These are phyloP conservation scores for Rhabdomys pumilio DNA, from an alignment of 2,797 vertebrate genomes.

Conservation along the genomic window DNA sequence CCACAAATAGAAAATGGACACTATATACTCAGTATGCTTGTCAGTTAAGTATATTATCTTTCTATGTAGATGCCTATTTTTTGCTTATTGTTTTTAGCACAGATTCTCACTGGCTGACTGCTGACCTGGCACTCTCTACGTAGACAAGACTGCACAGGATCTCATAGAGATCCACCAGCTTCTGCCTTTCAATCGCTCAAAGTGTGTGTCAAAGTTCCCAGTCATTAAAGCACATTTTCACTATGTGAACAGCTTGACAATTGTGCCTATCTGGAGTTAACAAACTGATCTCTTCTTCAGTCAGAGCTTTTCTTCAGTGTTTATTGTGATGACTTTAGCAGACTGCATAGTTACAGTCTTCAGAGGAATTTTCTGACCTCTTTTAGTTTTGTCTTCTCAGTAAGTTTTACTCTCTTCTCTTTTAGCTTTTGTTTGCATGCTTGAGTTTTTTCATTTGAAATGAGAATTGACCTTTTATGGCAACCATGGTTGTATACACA, in stretches of 20 bases:
- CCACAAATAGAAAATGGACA: neutral
- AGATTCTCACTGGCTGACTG: neutral
- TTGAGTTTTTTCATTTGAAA: constrained; percentile 24
- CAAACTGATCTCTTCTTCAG: neutral
- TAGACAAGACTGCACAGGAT: neutral
- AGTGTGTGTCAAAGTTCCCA: neutral
- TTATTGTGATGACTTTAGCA: neutral
- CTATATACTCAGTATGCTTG: neutral
- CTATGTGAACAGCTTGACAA: neutral
- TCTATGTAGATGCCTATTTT: neutral
- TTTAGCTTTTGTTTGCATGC: neutral
- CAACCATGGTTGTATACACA: neutral
- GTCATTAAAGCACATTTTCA: neutral
- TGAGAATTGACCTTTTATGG: neutral
- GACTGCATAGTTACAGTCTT: neutral
- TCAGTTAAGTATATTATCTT: neutral
- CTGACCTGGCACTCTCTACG: neutral
- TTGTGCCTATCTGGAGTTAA: neutral
- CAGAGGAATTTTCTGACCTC: neutral
- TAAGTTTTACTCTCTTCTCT: neutral
- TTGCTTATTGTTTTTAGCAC: neutral
- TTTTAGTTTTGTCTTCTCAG: neutral
- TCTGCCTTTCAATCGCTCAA: neutral
- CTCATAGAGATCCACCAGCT: too few species aligned
- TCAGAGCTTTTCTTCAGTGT: neutral